Base-by-base conservation (phyloP, 1,140 invertebrate genomes). In the Papilio xuthus region DNA sequence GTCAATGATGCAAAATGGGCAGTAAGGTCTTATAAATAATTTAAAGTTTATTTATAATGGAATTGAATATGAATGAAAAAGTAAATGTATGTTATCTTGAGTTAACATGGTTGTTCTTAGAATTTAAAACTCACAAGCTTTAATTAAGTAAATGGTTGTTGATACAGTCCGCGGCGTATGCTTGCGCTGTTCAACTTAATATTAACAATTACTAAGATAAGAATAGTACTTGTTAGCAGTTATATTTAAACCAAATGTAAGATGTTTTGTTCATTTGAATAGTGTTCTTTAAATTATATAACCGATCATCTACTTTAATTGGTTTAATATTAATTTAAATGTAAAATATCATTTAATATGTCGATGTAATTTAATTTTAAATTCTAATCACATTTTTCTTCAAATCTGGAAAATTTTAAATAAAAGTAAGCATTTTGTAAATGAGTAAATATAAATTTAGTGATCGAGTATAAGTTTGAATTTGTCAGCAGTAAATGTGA, bases 401-500 rank as follows among this genome's bases (percentile, higher is more conserved):
- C 12, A 26, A 26, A 1, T 13, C 56, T 4, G 2, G 56, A 0
- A 7, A 23, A 20, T 20, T 60, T 26, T 4, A 4, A 60, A 8
- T 13, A 20, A 60, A 26, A 60, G 56, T 13, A 60, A 26, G 56
- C 23, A 26, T 4, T 60, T 60, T 60, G 13, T 26, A 26, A 13
- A 60, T 26, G 56, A 56, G 56, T 60, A 56, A 56, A 56, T 56
- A 20, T 56, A 56, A 56, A 20, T 60, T 26, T 9, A 15, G 10
- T 60, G 56, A 26, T 60, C 12, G 23, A 10, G 56, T 9, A 60
- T 26, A 60, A 60, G 23, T 60, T 60, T 60, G 23, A 10, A 60
- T 60, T 60, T 60, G 56, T 60, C 56, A 60, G 56, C 56, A 60
- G 20, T 26, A 26, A 60, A 60, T 26, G 56, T 60, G 56, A 60